These are phyloP conservation scores for Drosophila novamexicana DNA, from an alignment of 1,140 invertebrate species.

Conservation along the genomic window DNA sequence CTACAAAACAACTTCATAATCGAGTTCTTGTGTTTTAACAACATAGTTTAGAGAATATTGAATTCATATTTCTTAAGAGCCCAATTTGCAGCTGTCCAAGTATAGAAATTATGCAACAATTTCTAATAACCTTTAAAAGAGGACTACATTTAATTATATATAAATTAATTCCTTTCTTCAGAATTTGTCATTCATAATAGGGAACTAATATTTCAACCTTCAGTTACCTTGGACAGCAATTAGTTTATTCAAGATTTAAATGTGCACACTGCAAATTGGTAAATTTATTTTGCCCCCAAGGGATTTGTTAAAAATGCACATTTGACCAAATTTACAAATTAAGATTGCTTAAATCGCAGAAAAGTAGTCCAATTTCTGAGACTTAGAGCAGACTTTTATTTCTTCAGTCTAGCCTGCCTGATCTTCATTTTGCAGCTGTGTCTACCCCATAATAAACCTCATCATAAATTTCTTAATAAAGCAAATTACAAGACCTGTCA, in stretches of 20 bases:
- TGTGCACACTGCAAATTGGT: slow-evolving; percentile 50
- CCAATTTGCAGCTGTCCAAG: background rate
- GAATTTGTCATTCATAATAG: slow-evolving; percentile 43
- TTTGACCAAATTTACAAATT: background rate
- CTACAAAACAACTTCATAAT: slow-evolving; percentile 29
- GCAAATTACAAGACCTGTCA: slow-evolving; percentile 21
- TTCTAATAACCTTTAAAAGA: slow-evolving; percentile 17
- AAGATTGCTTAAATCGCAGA: no score
- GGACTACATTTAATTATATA: slow-evolving; percentile 53
- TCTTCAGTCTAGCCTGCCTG: no score
- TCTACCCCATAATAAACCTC: background rate
- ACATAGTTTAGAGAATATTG: slow-evolving; percentile 13
- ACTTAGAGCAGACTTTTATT: no score
- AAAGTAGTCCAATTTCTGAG: no score
- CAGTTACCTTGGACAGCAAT: slow-evolving; percentile 14
- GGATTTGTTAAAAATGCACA: background rate
- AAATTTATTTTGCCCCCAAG: background rate
- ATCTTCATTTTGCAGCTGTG: background rate
- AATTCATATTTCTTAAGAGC: slow-evolving; percentile 1
- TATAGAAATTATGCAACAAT: slow-evolving; percentile 23
- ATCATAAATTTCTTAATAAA: slow-evolving; percentile 25
- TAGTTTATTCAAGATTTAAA: slow-evolving; percentile 42
- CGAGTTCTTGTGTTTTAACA: slow-evolving; percentile 21
- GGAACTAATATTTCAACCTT: slow-evolving; percentile 44
- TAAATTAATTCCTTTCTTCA: slow-evolving; percentile 28